Percentiles rank a stretch among this genome's conserved stretches.
These are phyloP conservation scores for Tautogolabrus adspersus DNA, from an alignment of 2,113 vertebrate genomes.

Conservation along the genomic window DNA sequence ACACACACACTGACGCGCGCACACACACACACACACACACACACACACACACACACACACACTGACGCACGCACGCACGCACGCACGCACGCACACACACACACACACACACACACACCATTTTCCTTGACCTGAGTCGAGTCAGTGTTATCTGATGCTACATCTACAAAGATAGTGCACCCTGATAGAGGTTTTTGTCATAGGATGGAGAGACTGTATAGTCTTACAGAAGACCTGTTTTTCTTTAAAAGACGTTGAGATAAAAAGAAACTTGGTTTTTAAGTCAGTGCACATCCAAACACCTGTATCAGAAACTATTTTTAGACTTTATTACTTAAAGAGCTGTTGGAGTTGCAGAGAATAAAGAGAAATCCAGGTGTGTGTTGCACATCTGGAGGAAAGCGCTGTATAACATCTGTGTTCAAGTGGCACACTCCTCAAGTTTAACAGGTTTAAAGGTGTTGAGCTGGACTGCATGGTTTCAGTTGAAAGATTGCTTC, in stretches of 20 bases:
- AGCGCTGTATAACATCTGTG: background rate
- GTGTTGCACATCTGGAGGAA: background rate
- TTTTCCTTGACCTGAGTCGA: background rate
- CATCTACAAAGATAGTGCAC: background rate
- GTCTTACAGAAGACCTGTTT: background rate
- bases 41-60: too few species aligned
- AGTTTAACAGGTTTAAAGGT: background rate
- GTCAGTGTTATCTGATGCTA: constrained; percentile 7
- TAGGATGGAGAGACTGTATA: too few species aligned
- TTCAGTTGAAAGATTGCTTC: background rate
- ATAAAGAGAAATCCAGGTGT: background rate
- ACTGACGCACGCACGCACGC: too few species aligned
- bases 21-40: too few species aligned
- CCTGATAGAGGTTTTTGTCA: background rate
- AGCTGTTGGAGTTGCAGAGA: background rate
- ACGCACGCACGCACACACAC: too few species aligned
- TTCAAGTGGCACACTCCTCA: background rate
- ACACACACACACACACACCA: background rate
- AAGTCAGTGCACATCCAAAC: too few species aligned
- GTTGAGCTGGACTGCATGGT: background rate
- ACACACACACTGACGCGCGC: background rate
- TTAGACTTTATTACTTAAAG: too few species aligned
- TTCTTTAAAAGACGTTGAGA: background rate
- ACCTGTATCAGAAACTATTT: too few species aligned
- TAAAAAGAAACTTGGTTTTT: background rate